Conservation (phyloP, 2,113 vertebrate species). For the Rhinopomastus cyanomelas region DNA sequence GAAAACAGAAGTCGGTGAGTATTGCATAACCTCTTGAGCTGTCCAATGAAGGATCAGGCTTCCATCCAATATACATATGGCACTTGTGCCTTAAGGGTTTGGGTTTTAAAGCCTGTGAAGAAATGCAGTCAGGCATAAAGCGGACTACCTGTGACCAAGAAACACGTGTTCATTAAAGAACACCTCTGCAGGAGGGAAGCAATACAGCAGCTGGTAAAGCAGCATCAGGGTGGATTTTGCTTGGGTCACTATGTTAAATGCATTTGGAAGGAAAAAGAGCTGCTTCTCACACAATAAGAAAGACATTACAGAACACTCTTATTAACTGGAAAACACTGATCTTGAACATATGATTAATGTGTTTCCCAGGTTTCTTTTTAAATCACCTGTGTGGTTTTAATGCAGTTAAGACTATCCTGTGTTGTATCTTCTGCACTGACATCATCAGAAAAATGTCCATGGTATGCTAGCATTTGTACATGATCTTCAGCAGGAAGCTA, state of each 20-base stretch:
- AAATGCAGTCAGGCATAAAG: conserved; percentile 35
- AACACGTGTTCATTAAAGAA: conserved; percentile 15
- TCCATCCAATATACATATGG: not conserved
- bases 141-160: conserved; percentile 19
- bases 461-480: conserved; percentile 9
- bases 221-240: not conserved
- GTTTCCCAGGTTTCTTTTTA: conserved; percentile 29
- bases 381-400: conserved; percentile 42
- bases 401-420: conserved; percentile 12
- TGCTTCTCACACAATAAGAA: not conserved
- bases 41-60: conserved; percentile 24
- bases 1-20: too few relatives aligned
- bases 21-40: conserved; percentile 14
- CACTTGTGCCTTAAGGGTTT: conserved; percentile 23
- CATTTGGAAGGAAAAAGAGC: conserved; percentile 24
- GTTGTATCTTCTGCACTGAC: conserved; percentile 40
- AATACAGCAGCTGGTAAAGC: conserved; percentile 6
- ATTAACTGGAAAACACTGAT: conserved; percentile 2
- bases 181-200: conserved; percentile 30
- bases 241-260: not conserved
- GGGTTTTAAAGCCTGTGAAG: conserved; percentile 19
- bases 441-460: conserved; percentile 27
- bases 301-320: not conserved
- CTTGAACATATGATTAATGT: not conserved
- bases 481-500: conserved; percentile 41